Base-by-base conservation (phyloP, 1,140 invertebrate genomes). In the Hycleus phaleratus region DNA sequence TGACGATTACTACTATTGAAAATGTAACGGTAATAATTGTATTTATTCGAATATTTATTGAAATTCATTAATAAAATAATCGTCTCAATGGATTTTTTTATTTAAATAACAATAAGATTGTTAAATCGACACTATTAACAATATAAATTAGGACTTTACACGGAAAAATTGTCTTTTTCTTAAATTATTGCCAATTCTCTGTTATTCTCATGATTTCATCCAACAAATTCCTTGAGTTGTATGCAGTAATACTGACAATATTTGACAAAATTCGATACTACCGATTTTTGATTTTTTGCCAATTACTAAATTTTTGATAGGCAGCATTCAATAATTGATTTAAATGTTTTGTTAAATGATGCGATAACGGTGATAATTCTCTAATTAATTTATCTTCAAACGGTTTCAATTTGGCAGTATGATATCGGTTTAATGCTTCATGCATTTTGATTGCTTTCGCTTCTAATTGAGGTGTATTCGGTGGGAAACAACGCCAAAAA, bases 401-500 rank as follows among this genome's bases (percentile, higher is more conserved):
- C 10, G 86, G 89, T 69, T 89, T 85, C 7, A 97, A 71, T 74
- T 90, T 92, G 12, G 86, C 87, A 64, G 85, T 81, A 74, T 94
- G 87, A 77, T 95, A 97, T 69, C 88, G 83, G 50, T 90, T 85
- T 48, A 97, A 71, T 0, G 92, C 92, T 61, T 90, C 85, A 59
- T 95, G 88, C 85, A 94, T 94, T 66, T 85, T 83, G 18, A 85
- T 78, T 1, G 89, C 83, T 75, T 95, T 92, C 32, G 91, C 86
- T 69, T 92, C 86, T 8, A 87, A 74, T 49, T 84, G 81, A 39
- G 84, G 80, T 5, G 85, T 88, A 0, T 88, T 91, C 8, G 89
- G 86, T 46, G 94, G 95, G 77, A 97, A 96, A 73, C 91, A 91
- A 26, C 84, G 80, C 94, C 95, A 98, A 76, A 97, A 95, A 75